Conservation (phyloP, 1,140 invertebrate genomes). For the Ceratosolen solmsi region DNA sequence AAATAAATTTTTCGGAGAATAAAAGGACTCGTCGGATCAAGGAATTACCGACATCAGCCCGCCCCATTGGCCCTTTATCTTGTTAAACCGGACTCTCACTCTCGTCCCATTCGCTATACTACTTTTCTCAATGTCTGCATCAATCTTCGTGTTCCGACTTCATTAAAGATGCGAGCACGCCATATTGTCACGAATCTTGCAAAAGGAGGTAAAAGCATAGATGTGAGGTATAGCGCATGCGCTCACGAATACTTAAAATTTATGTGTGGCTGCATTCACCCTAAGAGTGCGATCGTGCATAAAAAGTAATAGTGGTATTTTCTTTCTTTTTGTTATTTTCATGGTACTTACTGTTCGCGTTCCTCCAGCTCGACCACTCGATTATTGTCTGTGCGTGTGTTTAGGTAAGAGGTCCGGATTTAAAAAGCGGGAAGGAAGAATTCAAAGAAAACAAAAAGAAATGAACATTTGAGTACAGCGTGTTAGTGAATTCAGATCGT, state of each 20-base stretch:
- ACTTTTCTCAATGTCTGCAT: constrained; percentile 17
- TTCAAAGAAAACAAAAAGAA: constrained; percentile 38
- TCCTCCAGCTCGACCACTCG: constrained; percentile 84
- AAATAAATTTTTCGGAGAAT: background rate
- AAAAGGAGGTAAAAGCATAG: background rate
- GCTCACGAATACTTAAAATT: background rate
- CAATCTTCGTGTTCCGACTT: constrained; percentile 9
- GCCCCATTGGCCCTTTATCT: background rate
- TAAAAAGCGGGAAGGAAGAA: constrained; percentile 31
- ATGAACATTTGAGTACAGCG: constrained; percentile 30
- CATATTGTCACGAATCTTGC: background rate
- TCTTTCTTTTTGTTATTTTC: constrained; percentile 10
- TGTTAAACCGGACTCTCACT: background rate
- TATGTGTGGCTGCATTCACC: background rate
- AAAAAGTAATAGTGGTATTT: background rate
- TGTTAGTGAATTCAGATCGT: constrained; percentile 25
- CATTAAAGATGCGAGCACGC: constrained; percentile 16
- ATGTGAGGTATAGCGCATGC: background rate
- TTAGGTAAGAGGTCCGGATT: constrained; percentile 49
- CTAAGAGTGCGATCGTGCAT: constrained; percentile 35
- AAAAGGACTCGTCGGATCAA: background rate
- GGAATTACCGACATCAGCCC: background rate
- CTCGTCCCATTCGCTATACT: background rate
- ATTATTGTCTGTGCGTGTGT: constrained; percentile 79
- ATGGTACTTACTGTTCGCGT: constrained; percentile 86